Evolutionary conservation across 2,888 invertebrate genomes (phyloP), one percentile per base, ranked within the genome.

Genomic region (Chesias legatella): DNA sequence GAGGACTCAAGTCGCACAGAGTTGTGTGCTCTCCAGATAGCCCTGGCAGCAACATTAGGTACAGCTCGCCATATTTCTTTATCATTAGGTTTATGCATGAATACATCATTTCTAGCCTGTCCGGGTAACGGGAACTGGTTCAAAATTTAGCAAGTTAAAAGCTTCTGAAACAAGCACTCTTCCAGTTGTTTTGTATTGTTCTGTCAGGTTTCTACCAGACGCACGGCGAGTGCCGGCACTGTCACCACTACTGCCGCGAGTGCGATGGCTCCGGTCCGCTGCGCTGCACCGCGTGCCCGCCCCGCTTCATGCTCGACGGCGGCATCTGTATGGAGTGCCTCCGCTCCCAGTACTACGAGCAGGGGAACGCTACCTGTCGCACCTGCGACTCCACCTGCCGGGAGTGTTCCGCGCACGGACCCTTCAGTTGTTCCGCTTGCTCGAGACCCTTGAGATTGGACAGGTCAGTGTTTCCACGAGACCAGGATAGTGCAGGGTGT

Each of bases 161-260:
- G n/a, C n/a, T n/a, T n/a, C n/a, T n/a, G n/a, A n/a, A n/a, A n/a
- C n/a, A n/a, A n/a, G n/a, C n/a, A n/a, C n/a, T n/a, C n/a, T n/a
- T n/a, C n/a, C n/a, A n/a, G n/a, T n/a, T n/a, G n/a, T n/a, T n/a
- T n/a, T n/a, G n/a, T 17, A 17, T 17, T 17, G 27, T n/a, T 20
- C 10, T 5, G 3, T 5, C 57, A 86, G 86, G 95, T 25, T 95
- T 94, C 80, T 96, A 94, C 81, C 94, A 94, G 78, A 93, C 93
- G 3, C 90, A 91, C 51, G 94, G 91, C 60, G 95, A 94, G 6
- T 97, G 97, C 68, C 94, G 94, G 53, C 95, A 94, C 75, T 97
- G 97, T 80, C 95, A 96, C 84, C 94, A 95, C 75, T 94, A 94
- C 67, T 97, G 97, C 77, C 92, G 92, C 53, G 95, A 95, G 58